Evolutionary conservation across 2,797 vertebrate species (phyloP), one percentile per base, ranked within the genome.

Genomic region (Alca torda): DNA sequence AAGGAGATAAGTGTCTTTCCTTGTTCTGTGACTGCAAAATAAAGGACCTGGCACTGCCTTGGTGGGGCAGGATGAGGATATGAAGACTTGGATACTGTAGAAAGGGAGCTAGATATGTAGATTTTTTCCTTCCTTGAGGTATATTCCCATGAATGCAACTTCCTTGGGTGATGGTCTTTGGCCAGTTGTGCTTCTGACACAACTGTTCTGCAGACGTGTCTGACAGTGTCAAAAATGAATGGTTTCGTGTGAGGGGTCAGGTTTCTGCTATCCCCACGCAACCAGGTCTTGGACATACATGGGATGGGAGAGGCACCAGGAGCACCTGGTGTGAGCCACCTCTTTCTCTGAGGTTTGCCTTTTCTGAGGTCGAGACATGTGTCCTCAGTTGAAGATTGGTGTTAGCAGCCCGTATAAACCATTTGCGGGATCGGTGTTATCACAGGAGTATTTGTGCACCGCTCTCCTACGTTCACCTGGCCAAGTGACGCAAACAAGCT

Each of bases 381-480:
- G 6, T 30, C 19, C 24, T 72, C 13, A 16, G 45, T 24, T n/a
- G 33, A n/a, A 25, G 59, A 4, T 3, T 5, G 25, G 25, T 64
- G 19, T 70, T 54, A 30, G 13, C 5, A 46, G 24, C 17, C 37
- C n/a, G 9, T 24, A 16, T 54, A 68, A 43, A 17, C n/a, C 25
- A 35, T 35, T 35, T 56, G 56, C 23, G 33, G 31, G 48, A 28
- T 25, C 2, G 6, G 20, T n/a, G 63, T 13, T 83, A 16, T 5
- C 46, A 39, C 5, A 26, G 37, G 46, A 31, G 26, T 48, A 13
- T 61, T 61, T 50, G 5, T 48, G 30, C 15, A 6, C 12, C 4
- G 3, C 5, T 37, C n/a, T 59, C 35, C 33, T 43, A 9, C 1
- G 0, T 28, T 45, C 23, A 30, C 19, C 45, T 8, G 12, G 37